Evolutionary conservation across 2,888 invertebrate species (phyloP).

Genomic region (Antheraea assamensis): DNA sequence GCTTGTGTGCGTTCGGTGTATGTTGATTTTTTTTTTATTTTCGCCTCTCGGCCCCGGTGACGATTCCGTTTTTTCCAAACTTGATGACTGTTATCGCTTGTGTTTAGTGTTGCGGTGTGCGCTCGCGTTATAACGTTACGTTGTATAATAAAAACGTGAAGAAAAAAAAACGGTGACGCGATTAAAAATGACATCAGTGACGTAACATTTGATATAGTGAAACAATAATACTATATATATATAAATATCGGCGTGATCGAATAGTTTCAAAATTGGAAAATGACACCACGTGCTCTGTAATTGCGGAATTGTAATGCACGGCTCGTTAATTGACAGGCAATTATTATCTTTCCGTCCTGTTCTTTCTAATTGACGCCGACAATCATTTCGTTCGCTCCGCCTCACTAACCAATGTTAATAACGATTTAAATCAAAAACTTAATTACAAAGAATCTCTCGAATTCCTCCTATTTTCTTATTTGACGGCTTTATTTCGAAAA

Average conservation of each 20-base stretch:
- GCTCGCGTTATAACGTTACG: conserved; percentile 12
- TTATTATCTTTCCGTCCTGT: conserved; percentile 69
- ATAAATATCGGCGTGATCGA: conserved; percentile 31
- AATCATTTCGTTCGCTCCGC: conserved; percentile 56
- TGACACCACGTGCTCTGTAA: conserved; percentile 71
- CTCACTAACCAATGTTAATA: conserved; percentile 37
- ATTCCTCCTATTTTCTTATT: conserved; percentile 2
- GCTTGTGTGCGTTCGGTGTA: conserved; percentile 78
- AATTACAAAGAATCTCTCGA: conserved; percentile 24
- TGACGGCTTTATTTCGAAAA: background rate
- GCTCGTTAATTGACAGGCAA: conserved; percentile 66
- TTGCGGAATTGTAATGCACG: conserved; percentile 63
- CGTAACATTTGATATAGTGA: conserved; percentile 49
- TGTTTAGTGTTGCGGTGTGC: conserved; percentile 61
- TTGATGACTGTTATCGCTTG: conserved; percentile 77
- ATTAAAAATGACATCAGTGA: conserved; percentile 75
- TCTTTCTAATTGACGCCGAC: conserved; percentile 65
- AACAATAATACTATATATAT: background rate
- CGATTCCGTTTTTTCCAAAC: conserved; percentile 68
- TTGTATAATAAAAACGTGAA: conserved; percentile 8
- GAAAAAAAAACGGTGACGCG: conserved; percentile 39
- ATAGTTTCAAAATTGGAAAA: conserved; percentile 47
- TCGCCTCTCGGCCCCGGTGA: conserved; percentile 60
- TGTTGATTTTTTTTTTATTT: conserved; percentile 66
- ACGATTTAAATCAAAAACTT: conserved; percentile 35